phyloP scores from a whole-genome alignment of 2,888 invertebrate genomes.

The Nemapogon koenigi region DNA sequence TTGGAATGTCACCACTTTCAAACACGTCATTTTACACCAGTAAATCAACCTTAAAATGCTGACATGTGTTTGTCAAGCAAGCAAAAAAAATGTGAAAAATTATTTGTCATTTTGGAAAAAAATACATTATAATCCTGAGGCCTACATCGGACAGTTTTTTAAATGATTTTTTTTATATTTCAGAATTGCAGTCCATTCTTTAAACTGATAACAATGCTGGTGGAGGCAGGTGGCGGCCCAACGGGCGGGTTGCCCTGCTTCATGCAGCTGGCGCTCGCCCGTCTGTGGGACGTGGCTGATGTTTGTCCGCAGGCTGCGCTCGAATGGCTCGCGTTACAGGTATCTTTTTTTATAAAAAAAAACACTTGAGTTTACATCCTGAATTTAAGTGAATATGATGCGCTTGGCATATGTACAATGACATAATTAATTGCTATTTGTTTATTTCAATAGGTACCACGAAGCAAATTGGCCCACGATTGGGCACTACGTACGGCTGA shows the following conservation, averaged over 20 bases:
- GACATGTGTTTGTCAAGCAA: too few species aligned
- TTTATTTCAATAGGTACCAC: constrained; percentile 64
- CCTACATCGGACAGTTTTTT: too few species aligned
- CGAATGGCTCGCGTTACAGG: constrained; percentile 88
- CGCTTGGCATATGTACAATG: neutral
- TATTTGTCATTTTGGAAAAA: too few species aligned
- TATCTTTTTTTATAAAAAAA: constrained; percentile 22
- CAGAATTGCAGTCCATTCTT: constrained; percentile 90
- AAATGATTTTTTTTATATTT: neutral
- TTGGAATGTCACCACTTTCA: too few species aligned
- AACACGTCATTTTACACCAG: too few species aligned
- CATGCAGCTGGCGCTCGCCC: constrained; percentile 85
- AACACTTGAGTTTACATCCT: too few species aligned
- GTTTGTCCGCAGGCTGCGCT: constrained; percentile 90
- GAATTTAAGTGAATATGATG: neutral
- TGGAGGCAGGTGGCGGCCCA: constrained; percentile 68
- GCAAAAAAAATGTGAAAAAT: too few species aligned
- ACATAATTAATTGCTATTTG: neutral
- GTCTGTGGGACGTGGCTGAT: constrained; percentile 90
- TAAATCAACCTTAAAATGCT: too few species aligned
- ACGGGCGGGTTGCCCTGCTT: constrained; percentile 88
- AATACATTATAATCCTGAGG: too few species aligned
- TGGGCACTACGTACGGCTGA: constrained; percentile 94
- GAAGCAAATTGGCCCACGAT: constrained; percentile 88
- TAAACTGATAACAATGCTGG: constrained; percentile 86